phyloP scores from a whole-genome alignment of 2,113 vertebrate genomes.

The Brachypteracias leptosomus region DNA sequence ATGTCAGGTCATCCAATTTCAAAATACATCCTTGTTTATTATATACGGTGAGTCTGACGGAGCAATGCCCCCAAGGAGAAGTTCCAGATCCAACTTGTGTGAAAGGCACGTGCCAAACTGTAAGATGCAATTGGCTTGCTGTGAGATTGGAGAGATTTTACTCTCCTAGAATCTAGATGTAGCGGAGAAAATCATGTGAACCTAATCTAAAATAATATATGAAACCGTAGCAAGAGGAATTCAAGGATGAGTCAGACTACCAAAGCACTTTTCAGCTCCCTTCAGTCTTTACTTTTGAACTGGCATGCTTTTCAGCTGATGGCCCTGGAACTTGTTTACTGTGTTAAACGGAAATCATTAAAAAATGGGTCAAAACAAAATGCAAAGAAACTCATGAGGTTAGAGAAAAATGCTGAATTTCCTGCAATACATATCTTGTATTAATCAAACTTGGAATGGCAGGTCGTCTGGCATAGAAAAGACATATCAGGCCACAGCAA shows the following conservation, averaged over 20 bases:
- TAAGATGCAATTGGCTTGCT: background rate
- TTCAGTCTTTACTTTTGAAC: background rate
- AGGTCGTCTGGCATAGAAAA: background rate
- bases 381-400: background rate
- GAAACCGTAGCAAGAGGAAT: background rate
- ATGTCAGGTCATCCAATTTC: background rate
- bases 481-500: background rate
- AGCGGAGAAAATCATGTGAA: background rate
- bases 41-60: background rate
- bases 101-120: background rate
- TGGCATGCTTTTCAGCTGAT: background rate
- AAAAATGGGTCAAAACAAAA: background rate
- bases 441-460: background rate
- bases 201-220: background rate
- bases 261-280: background rate
- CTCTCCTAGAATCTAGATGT: background rate
- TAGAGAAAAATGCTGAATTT: background rate
- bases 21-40: background rate
- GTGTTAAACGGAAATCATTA: background rate
- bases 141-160: background rate
- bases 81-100: background rate
- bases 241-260: background rate
- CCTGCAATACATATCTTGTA: background rate
- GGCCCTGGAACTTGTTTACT: background rate
- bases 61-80: background rate